phyloP scores from a whole-genome alignment of 2,888 invertebrate genomes.

The Drosophila mimetica region DNA sequence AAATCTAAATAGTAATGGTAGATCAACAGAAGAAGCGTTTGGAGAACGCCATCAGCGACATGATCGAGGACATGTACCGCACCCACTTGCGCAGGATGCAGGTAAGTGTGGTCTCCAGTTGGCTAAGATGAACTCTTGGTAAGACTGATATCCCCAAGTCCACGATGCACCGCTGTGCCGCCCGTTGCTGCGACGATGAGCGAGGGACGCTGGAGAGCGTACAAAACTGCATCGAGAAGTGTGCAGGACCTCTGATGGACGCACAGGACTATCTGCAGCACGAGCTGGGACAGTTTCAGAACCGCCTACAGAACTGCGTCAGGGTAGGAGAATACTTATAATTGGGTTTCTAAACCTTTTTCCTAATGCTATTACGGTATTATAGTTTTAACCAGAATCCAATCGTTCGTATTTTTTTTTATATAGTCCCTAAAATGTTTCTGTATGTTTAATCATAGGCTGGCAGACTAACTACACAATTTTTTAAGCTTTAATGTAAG shows the following conservation, averaged over 20 bases:
- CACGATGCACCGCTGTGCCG: constrained; percentile 78
- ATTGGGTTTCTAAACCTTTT: background rate
- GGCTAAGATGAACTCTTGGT: background rate
- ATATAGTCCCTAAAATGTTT: too few relatives aligned
- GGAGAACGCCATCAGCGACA: constrained; percentile 72
- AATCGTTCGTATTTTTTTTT: too few relatives aligned
- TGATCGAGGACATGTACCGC: constrained; percentile 80
- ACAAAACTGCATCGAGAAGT: constrained; percentile 80
- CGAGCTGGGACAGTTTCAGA: constrained; percentile 77
- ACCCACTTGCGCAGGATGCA: constrained; percentile 78
- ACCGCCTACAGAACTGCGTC: constrained; percentile 72
- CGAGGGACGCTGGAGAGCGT: constrained; percentile 74
- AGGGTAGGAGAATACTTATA: constrained; percentile 56
- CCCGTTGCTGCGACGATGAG: constrained; percentile 73
- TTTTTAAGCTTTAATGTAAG: too few relatives aligned
- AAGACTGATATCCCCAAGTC: constrained; percentile 43
- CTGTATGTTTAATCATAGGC: too few relatives aligned
- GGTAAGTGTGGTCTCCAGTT: constrained; percentile 50
- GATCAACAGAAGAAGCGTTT: constrained; percentile 76
- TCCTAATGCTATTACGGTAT: background rate
- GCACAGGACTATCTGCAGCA: constrained; percentile 81
- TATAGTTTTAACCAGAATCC: background rate
- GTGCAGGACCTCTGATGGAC: constrained; percentile 73
- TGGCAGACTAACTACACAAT: too few relatives aligned
- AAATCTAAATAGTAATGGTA: constrained; percentile 59